Conservation (phyloP, 2,113 vertebrate genomes). For the Guaruba guarouba region DNA sequence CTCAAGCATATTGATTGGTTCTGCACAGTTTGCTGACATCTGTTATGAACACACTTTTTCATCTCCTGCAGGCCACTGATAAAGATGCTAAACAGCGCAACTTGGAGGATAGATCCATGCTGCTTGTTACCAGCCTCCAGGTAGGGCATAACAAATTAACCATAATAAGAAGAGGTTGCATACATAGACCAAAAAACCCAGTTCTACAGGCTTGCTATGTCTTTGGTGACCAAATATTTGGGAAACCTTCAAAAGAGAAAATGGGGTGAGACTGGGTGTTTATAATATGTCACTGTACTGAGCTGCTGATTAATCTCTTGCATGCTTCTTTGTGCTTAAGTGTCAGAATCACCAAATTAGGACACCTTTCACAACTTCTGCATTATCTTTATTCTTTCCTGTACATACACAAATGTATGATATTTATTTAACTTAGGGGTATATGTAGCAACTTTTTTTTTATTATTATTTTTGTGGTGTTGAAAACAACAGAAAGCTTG, state of each 20-base stretch:
- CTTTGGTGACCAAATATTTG: not conserved
- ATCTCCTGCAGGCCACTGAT: not conserved
- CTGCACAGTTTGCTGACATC: not conserved
- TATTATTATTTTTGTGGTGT: no score
- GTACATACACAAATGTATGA: not conserved
- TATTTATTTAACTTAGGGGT: not conserved
- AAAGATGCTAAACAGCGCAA: not conserved
- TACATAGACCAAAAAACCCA: not conserved
- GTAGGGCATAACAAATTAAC: not conserved
- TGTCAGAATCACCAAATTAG: not conserved
- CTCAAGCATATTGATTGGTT: not conserved
- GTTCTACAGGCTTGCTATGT: not conserved
- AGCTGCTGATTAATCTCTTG: not conserved
- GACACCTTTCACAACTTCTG: not conserved
- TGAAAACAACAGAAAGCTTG: not conserved
- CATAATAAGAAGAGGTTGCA: not conserved
- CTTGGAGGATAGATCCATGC: fast-evolving
- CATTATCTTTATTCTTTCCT: not conserved
- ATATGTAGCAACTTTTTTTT: not conserved
- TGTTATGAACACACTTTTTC: not conserved
- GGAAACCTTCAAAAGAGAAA: not conserved
- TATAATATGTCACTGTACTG: fast-evolving
- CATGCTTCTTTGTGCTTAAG: not conserved
- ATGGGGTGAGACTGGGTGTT: not conserved
- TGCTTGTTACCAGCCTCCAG: not conserved